Evolutionary conservation across 2,888 invertebrate genomes (phyloP), one percentile per base, ranked within the genome.

Genomic region (Patella depressa): DNA sequence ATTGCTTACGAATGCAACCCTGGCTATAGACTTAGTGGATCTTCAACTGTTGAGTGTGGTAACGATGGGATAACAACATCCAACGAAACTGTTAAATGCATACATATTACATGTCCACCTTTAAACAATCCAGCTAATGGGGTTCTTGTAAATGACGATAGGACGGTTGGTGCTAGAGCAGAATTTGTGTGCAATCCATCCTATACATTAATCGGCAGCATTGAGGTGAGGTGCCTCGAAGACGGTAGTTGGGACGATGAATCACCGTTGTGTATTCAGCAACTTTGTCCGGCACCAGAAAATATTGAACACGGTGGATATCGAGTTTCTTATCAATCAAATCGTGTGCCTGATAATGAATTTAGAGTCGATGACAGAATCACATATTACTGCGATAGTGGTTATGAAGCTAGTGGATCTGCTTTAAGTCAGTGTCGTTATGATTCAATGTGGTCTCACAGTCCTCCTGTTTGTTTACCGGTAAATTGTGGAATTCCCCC

Each of bases 1-100:
- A 65, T 65, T 65, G 19, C 73, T 11, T 98, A 97, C 92, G 94
- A 95, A 9, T 98, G 98, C 90, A 96, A 96, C 15, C 95, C 95
- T 29, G 90, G 90, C 7, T 88, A 84, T 77, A 76, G 73, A n/a
- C 76, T 87, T n/a, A 78, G 81, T 69, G 89, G 88, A 3, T 79
- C 82, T 34, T 24, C 79, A 2, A 78, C 80, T 9, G 76, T 87
- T 12, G 81, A 82, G 15, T 91, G 91, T 76, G 54, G 80, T 14
- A 82, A 82, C 7, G 82, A 85, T 74, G 87, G 84, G 11, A 24
- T 11, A 3, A 73, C 53, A 1, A 91, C 85, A 85, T 83, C 81
- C 14, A 69, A 78, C 9, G 19, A 53, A 3, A 57, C 81, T 0
- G 84, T 85, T 7, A 29, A 12, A 3, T 87, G 87, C 73, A 53